A percentile compares a stretch with the other conserved stretches of the same genome.
Evolutionary conservation across 2,888 invertebrate genomes (phyloP).

Genomic region (Blastobasis adustella): DNA sequence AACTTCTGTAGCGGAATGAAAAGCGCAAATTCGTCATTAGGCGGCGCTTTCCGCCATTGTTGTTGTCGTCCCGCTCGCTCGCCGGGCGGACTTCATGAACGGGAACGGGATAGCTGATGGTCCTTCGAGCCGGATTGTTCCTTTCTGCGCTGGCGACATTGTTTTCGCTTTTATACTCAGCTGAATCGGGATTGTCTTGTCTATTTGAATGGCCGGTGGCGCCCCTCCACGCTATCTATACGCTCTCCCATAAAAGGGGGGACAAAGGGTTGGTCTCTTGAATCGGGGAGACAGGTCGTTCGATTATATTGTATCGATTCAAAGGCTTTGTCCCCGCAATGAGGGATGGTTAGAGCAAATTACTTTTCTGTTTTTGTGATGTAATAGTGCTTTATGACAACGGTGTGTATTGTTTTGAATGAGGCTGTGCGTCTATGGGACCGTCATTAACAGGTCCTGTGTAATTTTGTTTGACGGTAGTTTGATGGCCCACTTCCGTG

Average conservation of each 20-base stretch:
- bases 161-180: constrained; percentile 72
- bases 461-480: too few relatives aligned
- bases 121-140: constrained; percentile 72
- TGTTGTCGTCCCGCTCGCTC: constrained; percentile 51
- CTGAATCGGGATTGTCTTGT: constrained; percentile 75
- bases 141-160: constrained; percentile 75
- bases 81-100: constrained; percentile 19
- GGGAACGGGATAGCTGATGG: constrained; percentile 47
- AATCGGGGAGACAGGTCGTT: constrained; percentile 72
- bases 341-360: constrained; percentile 71
- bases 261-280: constrained; percentile 74
- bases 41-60: constrained; percentile 72
- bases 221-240: constrained; percentile 72
- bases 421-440: too few relatives aligned
- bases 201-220: constrained; percentile 69
- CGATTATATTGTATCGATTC: constrained; percentile 73
- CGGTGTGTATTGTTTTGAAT: constrained; percentile 9
- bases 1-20: constrained; percentile 75
- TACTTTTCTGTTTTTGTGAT: constrained; percentile 62
- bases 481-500: too few relatives aligned
- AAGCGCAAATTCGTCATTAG: constrained; percentile 76
- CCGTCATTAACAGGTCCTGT: too few relatives aligned
- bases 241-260: constrained; percentile 68
- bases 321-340: constrained; percentile 61
- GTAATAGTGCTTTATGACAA: constrained; percentile 29